Evolutionary conservation across 37 sponge, comb jelly and placozoan species (phyloP), one percentile per base, ranked within the genome.

Genomic region (Tethya wilhelma): DNA sequence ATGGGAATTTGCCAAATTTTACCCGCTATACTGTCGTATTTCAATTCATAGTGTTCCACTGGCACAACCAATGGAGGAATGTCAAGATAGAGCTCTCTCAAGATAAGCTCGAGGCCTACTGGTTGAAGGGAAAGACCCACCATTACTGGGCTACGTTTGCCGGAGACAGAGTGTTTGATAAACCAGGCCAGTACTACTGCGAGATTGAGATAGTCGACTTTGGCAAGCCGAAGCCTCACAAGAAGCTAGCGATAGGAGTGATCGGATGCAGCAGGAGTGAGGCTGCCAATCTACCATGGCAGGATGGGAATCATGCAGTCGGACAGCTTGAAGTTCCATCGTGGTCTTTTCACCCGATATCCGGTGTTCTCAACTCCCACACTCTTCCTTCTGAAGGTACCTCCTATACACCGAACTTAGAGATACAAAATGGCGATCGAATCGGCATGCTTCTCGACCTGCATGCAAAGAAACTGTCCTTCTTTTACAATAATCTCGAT

Each of bases 51-150:
- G 79, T 30, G 3, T 79, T 69, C 25, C 57, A 34, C 23, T 85
- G 86, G 86, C 78, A 85, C 36, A 34, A 41, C 49, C 42, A 38
- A 38, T 78, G 86, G 86, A 32, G 86, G 22, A 85, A 77, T 72
- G 57, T 78, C 22, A 78, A 66, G 64, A 38, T 86, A 23, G 80
- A 78, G 55, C 64, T 86, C 14, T 77, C 66, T 8, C 30, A 3
- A 2, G 29, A 72, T 38, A 56, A 65, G 34, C 67, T 86, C 12
- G 78, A 77, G 26, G 86, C 79, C 31, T 44, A 53, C 55, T 84
- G 57, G 58, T n/a, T 38, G 4, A 65, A 57, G 28, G 59, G 78
- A 28, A 30, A 30, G 3, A 14, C 30, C 11, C 67, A 67, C n/a
- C 49, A 40, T 44, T 71, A 72, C 69, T 76, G 76, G 84, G 74